Base-by-base conservation (phyloP, 2,113 vertebrate species). In the Plectropomus leopardus region DNA sequence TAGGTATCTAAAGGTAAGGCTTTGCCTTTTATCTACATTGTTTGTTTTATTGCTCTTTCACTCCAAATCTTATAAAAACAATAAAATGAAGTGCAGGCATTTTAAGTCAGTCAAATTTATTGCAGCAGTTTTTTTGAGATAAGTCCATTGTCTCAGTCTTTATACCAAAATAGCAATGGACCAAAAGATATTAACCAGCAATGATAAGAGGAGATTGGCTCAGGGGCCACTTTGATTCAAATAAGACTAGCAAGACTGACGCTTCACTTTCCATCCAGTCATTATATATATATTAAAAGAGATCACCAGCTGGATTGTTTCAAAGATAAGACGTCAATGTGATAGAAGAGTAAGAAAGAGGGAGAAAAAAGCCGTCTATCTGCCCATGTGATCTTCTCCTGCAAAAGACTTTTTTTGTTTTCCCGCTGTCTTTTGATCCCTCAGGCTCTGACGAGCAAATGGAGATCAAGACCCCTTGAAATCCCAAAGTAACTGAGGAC, bases 401-500 rank as follows among this genome's bases (percentile, higher is more conserved):
- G 55, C 47, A 59, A 78, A n/a, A 82, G 30, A 55, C 34, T 24
- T 66, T 63, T 81, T 66, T 78, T 76, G 70, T 82, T 78, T 88
- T 44, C 48, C 28, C 24, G 19, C 17, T 23, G 16, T 70, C 69
- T 78, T 87, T 48, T 84, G 84, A 91, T 91, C 84, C 83, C 68
- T n/a, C 24, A 0, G 50, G 68, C 83, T 90, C 70, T 54, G 55
- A 85, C 21, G 53, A 88, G 85, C 78, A 89, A 83, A 91, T 83
- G 77, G 85, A 91, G 89, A 93, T 90, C 86, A 88, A 84, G 91
- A 91, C 89, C 82, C 69, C 54, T 50, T 17, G 61, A 86, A 88
- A 87, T 91, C 86, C 77, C 82, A 78, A 58, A 80, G 65, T 61
- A 78, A 34, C 45, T 14, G 64, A 59, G 72, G 78, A 76, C 8